These are phyloP conservation scores for Drosophila lowei DNA, from an alignment of 1,140 invertebrate species.

Conservation along the genomic window DNA sequence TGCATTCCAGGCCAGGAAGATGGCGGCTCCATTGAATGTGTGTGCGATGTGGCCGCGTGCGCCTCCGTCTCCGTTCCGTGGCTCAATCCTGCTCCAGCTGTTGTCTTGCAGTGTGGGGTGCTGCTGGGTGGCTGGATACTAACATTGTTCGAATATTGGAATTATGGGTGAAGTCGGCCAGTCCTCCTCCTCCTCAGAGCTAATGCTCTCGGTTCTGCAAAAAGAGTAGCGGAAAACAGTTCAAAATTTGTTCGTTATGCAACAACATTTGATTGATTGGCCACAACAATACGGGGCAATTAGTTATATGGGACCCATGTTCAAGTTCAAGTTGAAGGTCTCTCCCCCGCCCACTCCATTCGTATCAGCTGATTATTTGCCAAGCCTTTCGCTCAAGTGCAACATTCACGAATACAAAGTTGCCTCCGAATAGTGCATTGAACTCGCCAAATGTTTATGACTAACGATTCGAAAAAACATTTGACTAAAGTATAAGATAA, in stretches of 20 bases:
- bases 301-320: background rate
- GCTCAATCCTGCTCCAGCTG: conserved; percentile 51
- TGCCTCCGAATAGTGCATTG: conserved; percentile 53
- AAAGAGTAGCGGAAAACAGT: conserved; percentile 16
- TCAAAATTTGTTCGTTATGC: conserved; percentile 3
- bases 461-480: conserved; percentile 23
- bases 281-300: too few relatives aligned
- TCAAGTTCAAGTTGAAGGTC: conserved; percentile 59
- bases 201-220: conserved; percentile 85
- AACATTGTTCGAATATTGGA: conserved; percentile 84
- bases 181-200: conserved; percentile 85
- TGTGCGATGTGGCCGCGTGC: conserved; percentile 15
- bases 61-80: conserved; percentile 12
- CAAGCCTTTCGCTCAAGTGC: conserved; percentile 34
- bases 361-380: conserved; percentile 33
- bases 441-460: conserved; percentile 60
- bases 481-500: conserved; percentile 26
- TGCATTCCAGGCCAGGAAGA: conserved; percentile 1
- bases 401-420: conserved; percentile 34
- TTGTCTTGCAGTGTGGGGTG: conserved; percentile 41
- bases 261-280: background rate
- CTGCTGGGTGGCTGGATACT: conserved; percentile 67
- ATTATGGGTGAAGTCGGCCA: conserved; percentile 86
- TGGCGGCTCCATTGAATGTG: background rate
- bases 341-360: conserved; percentile 1